Evolutionary conservation across 2,113 vertebrate genomes (phyloP), one percentile per base, ranked within the genome.

Genomic region (Ranitomeya variabilis): DNA sequence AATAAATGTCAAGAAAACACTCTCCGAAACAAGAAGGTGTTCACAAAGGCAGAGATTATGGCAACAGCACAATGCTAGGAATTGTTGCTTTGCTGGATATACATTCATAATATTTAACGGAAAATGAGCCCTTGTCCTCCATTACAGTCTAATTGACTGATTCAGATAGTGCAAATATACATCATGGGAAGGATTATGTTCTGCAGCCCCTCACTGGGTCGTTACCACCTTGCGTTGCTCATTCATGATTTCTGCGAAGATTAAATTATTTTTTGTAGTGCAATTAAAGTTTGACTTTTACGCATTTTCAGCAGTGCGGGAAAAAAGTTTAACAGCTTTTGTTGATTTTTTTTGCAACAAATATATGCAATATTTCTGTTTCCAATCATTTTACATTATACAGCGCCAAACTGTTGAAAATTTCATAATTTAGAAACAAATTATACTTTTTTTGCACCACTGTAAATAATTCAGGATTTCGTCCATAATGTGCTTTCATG

Each of bases 1-100:
- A 93, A 90, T 90, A 91, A 93, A 92, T 90, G 82, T 92, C 89
- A 92, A 90, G 90, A 91, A 90, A 92, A 90, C 84, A 86, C 15
- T 90, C 66, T 64, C 19, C 64, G 89, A 90, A 89, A 90, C 78
- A 90, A 85, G 83, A 90, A 90, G 85, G 66, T 87, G n/a, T 91
- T 81, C 66, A 69, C 18, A 71, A 69, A 91, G 87, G 91, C 84
- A 85, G 74, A 84, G 85, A 90, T 92, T 91, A 81, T 14, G 90
- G 89, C 74, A 90, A 54, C 59, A 69, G 45, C 51, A 73, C 67
- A 82, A 90, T 93, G 73, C 7, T 64, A 45, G 37, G 87, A 26
- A 64, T 26, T 86, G n/a, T 77, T 76, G 77, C 5, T 78, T 89
- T 88, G 62, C 59, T 92, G 87, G 84, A 13, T 78, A 83, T 78